Evolutionary conservation across 2,797 vertebrate species (phyloP), one percentile per base, ranked within the genome.

Genomic region (Syngnathus acus): DNA sequence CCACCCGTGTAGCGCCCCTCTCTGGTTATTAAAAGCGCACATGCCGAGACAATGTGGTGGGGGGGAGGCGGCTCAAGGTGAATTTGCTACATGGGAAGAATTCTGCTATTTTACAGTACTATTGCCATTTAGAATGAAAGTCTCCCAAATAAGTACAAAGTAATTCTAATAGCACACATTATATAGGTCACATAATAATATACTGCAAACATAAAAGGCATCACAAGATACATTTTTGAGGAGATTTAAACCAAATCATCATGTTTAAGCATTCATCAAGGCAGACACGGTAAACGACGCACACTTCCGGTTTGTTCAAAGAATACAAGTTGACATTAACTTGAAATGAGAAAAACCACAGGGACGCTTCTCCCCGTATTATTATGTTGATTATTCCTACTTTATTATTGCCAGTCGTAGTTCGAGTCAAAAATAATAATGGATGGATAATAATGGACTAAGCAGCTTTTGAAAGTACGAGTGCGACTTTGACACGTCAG

Each of bases 1-100:
- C 16, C 14, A 64, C 26, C 43, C 43, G 17, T n/a, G 43, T 16
- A 48, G 45, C 23, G 62, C 14, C 54, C 54, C 26, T 57, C 54
- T 57, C 13, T 1, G 40, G 60, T 62, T 62, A 62, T 62, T 62
- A 45, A 62, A 45, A 45, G 60, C 42, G 16, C n/a, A 62, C 17
- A n/a, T 62, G 19, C 17, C 4, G 37, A 17, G 1, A 38, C 17
- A 1, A 32, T 6, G 42, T 0, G 40, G 8, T 23, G 59, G 59
- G 5, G 59, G 59, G 10, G n/a, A 21, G 40, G n/a, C 9, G 10
- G 7, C 26, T n/a, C 40, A 45, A 62, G n/a, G n/a, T 43, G 40
- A 39, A 43, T 26, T 23, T 23, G 40, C 38, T n/a, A 19, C 5
- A 37, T 58, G 19, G n/a, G 19, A n/a, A 13, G 6, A 45, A 9